Evolutionary conservation across 2,888 invertebrate species (phyloP).

Genomic region (Emmelina monodactyla): DNA sequence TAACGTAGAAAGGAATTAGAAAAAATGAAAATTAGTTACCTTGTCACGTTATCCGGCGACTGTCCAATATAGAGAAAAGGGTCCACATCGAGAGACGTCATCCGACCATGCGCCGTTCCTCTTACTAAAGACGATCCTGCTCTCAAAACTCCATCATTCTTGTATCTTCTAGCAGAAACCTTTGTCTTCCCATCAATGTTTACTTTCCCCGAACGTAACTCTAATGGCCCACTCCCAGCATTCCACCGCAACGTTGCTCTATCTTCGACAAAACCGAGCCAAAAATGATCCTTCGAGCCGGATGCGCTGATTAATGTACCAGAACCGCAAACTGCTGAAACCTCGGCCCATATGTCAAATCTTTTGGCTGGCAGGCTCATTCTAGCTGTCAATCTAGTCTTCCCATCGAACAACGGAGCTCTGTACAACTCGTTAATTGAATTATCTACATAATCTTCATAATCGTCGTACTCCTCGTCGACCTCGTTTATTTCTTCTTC

Average conservation of each 20-base stretch:
- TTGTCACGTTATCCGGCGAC: conserved; percentile 48
- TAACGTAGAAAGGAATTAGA: neutral
- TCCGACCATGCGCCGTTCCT: conserved; percentile 43
- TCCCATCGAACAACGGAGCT: conserved; percentile 50
- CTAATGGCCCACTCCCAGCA: conserved; percentile 45
- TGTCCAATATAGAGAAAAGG: conserved; percentile 47
- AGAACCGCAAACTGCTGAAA: conserved; percentile 44
- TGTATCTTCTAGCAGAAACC: conserved; percentile 47
- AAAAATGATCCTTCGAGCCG: conserved; percentile 51
- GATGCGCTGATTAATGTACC: conserved; percentile 47
- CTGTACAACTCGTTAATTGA: conserved; percentile 33
- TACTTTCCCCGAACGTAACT: conserved; percentile 42
- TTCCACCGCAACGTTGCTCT: conserved; percentile 47
- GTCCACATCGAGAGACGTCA: conserved; percentile 51
- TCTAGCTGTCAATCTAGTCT: conserved; percentile 41
- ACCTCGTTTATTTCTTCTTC: conserved; percentile 28
- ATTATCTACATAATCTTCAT: conserved; percentile 38
- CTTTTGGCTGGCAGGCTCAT: conserved; percentile 43
- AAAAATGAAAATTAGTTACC: conserved; percentile 26
- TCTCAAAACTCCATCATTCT: conserved; percentile 48
- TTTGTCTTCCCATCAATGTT: conserved; percentile 40
- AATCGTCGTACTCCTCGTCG: conserved; percentile 32
- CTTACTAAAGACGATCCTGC: conserved; percentile 36
- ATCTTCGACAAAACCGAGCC: conserved; percentile 47
- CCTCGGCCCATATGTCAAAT: conserved; percentile 57